Percentiles rank a stretch among this genome's conserved stretches.
Conservation (phyloP, 2,113 vertebrate genomes). For the Alexandromys fortis region DNA sequence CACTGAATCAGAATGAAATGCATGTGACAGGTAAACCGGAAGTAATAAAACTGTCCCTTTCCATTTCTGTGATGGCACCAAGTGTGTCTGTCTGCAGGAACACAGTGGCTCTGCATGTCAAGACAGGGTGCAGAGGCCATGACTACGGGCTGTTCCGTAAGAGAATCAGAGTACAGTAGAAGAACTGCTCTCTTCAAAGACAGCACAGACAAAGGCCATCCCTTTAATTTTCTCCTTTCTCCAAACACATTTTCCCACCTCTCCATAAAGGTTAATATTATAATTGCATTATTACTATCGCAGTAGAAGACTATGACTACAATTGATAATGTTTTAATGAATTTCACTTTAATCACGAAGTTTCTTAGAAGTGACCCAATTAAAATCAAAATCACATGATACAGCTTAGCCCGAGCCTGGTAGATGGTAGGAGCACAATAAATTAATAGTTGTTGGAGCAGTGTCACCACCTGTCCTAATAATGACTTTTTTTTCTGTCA, state of each 20-base stretch:
- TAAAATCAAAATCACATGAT: background rate
- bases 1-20: background rate
- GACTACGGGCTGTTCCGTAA: background rate
- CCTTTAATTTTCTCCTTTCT: background rate
- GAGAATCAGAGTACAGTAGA: background rate
- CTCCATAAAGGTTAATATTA: background rate
- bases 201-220: rapidly evolving
- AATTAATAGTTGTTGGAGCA: slow-evolving; percentile 20
- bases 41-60: background rate
- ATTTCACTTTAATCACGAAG: background rate
- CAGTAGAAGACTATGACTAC: background rate
- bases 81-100: background rate
- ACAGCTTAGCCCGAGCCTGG: background rate
- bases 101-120: background rate
- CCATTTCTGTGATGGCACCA: background rate
- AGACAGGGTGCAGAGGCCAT: background rate
- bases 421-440: background rate
- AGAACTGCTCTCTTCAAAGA: background rate
- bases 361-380: slow-evolving; percentile 25
- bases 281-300: background rate
- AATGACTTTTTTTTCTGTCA: background rate
- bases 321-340: background rate
- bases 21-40: background rate
- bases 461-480: background rate
- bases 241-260: background rate